Base-by-base conservation (phyloP, 2,797 vertebrate species). In the Melanotaenia maccullochi region DNA sequence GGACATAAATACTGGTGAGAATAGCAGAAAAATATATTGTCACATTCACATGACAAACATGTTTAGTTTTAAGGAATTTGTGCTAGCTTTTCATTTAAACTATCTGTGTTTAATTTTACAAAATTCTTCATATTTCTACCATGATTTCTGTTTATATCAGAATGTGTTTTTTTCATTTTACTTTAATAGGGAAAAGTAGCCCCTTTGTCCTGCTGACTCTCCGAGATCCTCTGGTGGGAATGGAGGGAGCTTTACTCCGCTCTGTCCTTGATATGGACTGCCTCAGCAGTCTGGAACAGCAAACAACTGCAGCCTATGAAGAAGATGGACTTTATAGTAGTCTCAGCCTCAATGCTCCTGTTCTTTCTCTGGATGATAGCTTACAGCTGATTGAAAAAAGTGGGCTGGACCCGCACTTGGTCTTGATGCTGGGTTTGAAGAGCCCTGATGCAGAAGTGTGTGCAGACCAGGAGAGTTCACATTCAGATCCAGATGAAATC, bases 201-300 rank as follows among this genome's bases (percentile, higher is more conserved):
- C 95, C 95, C 68, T 96, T 96, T 82, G 24, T 98, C 68, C 90
- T 97, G 86, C 87, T 99, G 78, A 94, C 95, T 59, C 86, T 98
- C 68, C 88, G 59, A n/a, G 87, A 92, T 62, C 87, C 90, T 22
- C 79, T 96, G 68, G 82, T 89, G 55, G 92, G 94, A 80, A 76
- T 90, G 80, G 93, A 97, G 63, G 92, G 95, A 49, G 88, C 93
- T 12, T 87, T 94, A 3, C 77, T 99, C 76, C 94, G 93, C 66
- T 95, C 96, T 49, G 47, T 96, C 78, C 93, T 99, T 90, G 93
- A 93, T n/a, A 64, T 91, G 52, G 91, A 96, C 80, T 96, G 95
- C 83, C 92, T 92, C 56, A 92, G 85, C 58, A 92, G 80, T 78
- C 60, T 76, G 47, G 4, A 63, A 42, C 85, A 81, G 76, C 82